These are phyloP conservation scores for Notothenia rossii DNA, from an alignment of 2,113 vertebrate species.

Conservation along the genomic window DNA sequence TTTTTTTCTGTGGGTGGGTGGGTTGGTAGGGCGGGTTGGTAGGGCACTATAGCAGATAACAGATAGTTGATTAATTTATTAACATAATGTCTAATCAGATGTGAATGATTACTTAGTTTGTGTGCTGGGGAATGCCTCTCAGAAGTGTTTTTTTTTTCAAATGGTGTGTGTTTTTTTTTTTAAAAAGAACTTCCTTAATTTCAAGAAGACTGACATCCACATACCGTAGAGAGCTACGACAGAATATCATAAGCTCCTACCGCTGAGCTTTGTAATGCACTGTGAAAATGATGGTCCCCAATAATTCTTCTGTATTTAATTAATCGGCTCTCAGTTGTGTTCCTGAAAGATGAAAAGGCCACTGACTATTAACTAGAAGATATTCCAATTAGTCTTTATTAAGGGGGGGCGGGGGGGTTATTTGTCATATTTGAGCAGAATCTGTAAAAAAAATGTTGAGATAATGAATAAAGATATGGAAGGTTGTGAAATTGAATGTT, in stretches of 20 bases:
- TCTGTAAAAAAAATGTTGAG: slow-evolving; percentile 12
- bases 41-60: neutral
- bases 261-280: slow-evolving; percentile 40
- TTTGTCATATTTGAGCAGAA: slow-evolving; percentile 44
- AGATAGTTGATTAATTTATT: slow-evolving; percentile 76
- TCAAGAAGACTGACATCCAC: slow-evolving; percentile 2
- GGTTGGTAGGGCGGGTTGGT: no score
- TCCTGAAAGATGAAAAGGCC: slow-evolving; percentile 44
- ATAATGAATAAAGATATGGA: slow-evolving; percentile 64
- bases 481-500: slow-evolving; percentile 10
- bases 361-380: slow-evolving; percentile 49
- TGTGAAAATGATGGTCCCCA: slow-evolving; percentile 53
- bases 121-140: slow-evolving; percentile 30
- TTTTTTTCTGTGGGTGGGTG: neutral
- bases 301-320: slow-evolving; percentile 42
- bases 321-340: slow-evolving; percentile 41
- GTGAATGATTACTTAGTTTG: slow-evolving; percentile 55
- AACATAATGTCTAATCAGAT: slow-evolving; percentile 60
- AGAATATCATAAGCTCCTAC: slow-evolving; percentile 13
- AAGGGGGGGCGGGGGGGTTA: slow-evolving; percentile 1
- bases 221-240: slow-evolving; percentile 6
- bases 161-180: slow-evolving; percentile 9
- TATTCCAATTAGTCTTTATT: slow-evolving; percentile 54
- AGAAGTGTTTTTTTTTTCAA: slow-evolving; percentile 24
- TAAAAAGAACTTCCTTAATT: neutral